Evolutionary conservation across 2,113 vertebrate genomes (phyloP).

Genomic region (Capra hircus): DNA sequence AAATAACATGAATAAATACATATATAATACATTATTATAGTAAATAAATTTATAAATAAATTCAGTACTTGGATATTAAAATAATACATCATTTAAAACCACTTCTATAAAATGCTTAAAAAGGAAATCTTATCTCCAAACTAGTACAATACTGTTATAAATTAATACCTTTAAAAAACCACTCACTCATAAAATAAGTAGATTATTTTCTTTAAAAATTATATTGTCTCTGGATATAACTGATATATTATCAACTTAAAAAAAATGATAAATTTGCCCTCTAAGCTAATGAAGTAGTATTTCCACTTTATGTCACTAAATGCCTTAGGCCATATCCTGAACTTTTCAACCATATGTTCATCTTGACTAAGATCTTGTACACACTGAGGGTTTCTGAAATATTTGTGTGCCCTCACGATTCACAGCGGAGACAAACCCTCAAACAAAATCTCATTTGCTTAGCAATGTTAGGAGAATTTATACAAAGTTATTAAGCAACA

Average conservation of each 20-base stretch:
- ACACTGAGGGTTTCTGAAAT: not conserved
- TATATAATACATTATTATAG: not conserved
- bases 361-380: not conserved
- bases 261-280: not conserved
- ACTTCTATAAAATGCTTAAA: not conserved
- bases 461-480: not conserved
- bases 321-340: slow-evolving; percentile 54
- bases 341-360: slow-evolving; percentile 67
- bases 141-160: not conserved
- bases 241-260: not conserved
- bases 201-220: not conserved
- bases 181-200: not conserved
- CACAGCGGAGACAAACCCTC: not conserved
- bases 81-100: slow-evolving; percentile 5
- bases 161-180: not conserved
- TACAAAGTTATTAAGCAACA: slow-evolving; percentile 22
- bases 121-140: not conserved
- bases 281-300: not conserved
- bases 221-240: not conserved
- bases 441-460: not conserved
- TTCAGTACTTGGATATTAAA: not conserved
- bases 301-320: slow-evolving; percentile 34
- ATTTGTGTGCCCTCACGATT: not conserved
- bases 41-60: not conserved
- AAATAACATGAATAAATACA: not conserved